Evolutionary conservation across 1,140 invertebrate genomes (phyloP), one percentile per base, ranked within the genome.

Genomic region (Aphaenogaster floridana): DNA sequence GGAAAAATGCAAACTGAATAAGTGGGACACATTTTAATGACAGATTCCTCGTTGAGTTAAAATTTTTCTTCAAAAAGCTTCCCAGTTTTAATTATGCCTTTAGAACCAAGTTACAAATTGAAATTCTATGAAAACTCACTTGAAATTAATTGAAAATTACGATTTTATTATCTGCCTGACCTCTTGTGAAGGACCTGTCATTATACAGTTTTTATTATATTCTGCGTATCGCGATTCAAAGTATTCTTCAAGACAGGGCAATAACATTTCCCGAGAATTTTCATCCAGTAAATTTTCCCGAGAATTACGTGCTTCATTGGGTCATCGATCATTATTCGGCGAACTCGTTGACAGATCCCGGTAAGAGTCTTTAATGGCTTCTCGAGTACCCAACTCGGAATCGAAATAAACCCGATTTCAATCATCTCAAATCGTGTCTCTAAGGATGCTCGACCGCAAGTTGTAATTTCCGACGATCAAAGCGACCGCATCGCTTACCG

Each of bases 401-500:
- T 39, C 34, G 13, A 50, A 52, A 54, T 52, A 54, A 71, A 21
- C 13, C 9, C 64, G 8, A 80, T 68, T 52, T 68, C 11, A 48
- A 21, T 57, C 3, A 76, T 57, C 11, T 76, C n/a, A 54, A 57
- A 57, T 6, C 28, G 71, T 9, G 52, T 52, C 2, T 0, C 15
- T 54, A 57, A 74, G 17, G 17, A 74, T 39, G 6, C n/a, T 42
- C 36, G 36, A 59, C 11, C 34, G 28, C 59, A 17, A 21, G 15
- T 4, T 15, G 17, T 66, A 68, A 80, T 77, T 77, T 61, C 13
- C 21, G 8, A 77, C n/a, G n/a, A 45, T 78, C 48, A 80, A 69
- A 80, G 48, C n/a, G 7, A 80, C 9, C 8, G 45, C 9, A 21
- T 15, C 77, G 95, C 96, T 97, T 93, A 97, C 97, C 95, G 39